A percentile compares a stretch with the other conserved stretches of the same genome.
phyloP scores from a whole-genome alignment of 1,140 invertebrate species.

The Pogonomyrmex barbatus region DNA sequence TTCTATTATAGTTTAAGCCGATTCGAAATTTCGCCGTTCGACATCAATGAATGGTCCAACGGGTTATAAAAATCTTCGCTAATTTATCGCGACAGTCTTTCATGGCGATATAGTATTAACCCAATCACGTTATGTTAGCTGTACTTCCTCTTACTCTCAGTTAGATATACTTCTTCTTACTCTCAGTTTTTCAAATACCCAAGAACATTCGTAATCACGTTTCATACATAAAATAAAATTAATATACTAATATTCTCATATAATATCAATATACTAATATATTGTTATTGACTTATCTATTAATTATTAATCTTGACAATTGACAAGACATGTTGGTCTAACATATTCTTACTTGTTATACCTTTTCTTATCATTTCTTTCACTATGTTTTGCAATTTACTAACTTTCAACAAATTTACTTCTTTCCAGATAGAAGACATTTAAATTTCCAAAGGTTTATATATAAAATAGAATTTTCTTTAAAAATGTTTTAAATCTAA shows the following conservation, averaged over 20 bases:
- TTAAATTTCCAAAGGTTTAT: background rate
- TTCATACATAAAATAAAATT: too few species aligned
- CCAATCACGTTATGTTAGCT: background rate
- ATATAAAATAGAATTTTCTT: background rate
- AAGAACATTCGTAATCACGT: background rate
- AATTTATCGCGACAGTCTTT: background rate
- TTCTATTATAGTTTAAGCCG: constrained; percentile 39
- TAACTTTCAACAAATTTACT: background rate
- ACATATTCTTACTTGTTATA: too few species aligned
- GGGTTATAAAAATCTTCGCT: background rate
- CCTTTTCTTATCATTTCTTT: too few species aligned
- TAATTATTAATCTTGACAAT: too few species aligned
- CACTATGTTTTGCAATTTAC: too few species aligned
- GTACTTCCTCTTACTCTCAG: background rate
- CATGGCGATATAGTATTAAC: background rate
- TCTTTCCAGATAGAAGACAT: background rate
- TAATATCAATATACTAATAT: too few species aligned
- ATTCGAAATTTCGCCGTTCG: background rate
- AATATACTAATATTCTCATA: too few species aligned
- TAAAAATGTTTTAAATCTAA: background rate
- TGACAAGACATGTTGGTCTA: too few species aligned
- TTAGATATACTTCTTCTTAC: background rate
- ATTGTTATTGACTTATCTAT: too few species aligned
- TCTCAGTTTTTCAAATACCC: background rate
- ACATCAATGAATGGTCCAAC: background rate